phyloP scores from a whole-genome alignment of 2,888 invertebrate species.

The Luperina testacea region DNA sequence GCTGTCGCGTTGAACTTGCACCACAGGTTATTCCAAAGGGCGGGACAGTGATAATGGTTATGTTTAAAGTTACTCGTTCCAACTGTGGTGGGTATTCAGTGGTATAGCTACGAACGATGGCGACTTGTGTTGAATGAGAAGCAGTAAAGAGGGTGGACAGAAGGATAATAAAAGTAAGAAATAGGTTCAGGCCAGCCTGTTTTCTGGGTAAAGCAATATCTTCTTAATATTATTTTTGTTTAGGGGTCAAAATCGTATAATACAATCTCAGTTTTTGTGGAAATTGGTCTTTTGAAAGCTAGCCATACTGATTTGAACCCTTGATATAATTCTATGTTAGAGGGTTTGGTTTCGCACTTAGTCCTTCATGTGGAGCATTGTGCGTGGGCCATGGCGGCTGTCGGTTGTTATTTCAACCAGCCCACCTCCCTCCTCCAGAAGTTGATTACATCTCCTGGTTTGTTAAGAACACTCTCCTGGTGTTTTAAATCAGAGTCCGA shows the following conservation, averaged over 20 bases:
- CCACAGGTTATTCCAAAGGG: constrained; percentile 77
- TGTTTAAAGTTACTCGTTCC: constrained; percentile 84
- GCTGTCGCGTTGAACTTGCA: constrained; percentile 64
- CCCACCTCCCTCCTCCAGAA: no score
- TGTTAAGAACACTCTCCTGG: no score
- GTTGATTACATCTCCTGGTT: no score
- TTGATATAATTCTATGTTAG: no score
- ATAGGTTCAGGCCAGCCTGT: background rate
- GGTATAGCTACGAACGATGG: constrained; percentile 63
- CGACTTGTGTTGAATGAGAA: constrained; percentile 73
- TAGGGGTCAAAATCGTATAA: background rate
- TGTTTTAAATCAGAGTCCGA: background rate
- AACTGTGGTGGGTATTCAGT: constrained; percentile 77
- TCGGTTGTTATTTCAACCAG: no score
- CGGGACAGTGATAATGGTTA: constrained; percentile 87
- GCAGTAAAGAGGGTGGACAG: constrained; percentile 20
- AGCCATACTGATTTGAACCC: background rate
- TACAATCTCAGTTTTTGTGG: background rate
- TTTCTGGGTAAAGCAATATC: background rate
- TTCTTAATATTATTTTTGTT: background rate
- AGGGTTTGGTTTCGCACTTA: no score
- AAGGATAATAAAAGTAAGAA: constrained; percentile 6
- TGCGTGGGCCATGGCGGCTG: no score
- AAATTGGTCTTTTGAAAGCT: background rate
- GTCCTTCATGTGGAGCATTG: no score